Conservation (phyloP, 2,888 invertebrate species). For the Orgyia antiqua region DNA sequence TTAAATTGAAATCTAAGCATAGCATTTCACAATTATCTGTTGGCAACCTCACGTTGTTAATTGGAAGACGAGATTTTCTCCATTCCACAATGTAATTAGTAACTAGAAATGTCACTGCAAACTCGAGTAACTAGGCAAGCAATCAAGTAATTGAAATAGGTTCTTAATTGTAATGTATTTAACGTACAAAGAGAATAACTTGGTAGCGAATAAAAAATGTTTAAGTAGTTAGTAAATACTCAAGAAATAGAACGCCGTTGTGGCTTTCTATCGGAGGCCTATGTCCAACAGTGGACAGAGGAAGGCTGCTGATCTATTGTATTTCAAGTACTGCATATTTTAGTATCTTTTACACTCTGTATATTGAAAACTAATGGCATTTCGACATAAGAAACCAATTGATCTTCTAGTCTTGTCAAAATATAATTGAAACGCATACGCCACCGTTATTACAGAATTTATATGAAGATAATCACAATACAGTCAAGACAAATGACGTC, state of each 20-base stretch:
- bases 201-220: too few species aligned
- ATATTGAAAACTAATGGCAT: background rate
- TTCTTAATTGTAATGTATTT: constrained; percentile 1
- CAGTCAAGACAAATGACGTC: constrained; percentile 51
- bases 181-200: background rate
- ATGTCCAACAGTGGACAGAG: too few species aligned
- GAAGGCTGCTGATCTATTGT: too few species aligned
- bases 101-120: constrained; percentile 23
- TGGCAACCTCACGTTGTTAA: constrained; percentile 31
- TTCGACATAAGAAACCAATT: too few species aligned
- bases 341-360: background rate
- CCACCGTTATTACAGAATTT: constrained; percentile 36
- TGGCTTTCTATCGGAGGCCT: too few species aligned
- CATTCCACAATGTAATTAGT: constrained; percentile 28
- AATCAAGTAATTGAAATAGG: constrained; percentile 15
- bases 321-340: too few species aligned
- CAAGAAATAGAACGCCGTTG: too few species aligned
- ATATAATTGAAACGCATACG: constrained; percentile 22
- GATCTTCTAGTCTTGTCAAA: background rate
- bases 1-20: constrained; percentile 21
- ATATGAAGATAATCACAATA: constrained; percentile 44
- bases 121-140: constrained; percentile 7
- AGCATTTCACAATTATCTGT: constrained; percentile 38
- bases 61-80: constrained; percentile 38
- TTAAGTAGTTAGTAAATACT: too few species aligned